Percentiles rank a stretch among this genome's conserved stretches.
phyloP scores from a whole-genome alignment of 2,113 vertebrate species.

The Callocephalon fimbriatum region DNA sequence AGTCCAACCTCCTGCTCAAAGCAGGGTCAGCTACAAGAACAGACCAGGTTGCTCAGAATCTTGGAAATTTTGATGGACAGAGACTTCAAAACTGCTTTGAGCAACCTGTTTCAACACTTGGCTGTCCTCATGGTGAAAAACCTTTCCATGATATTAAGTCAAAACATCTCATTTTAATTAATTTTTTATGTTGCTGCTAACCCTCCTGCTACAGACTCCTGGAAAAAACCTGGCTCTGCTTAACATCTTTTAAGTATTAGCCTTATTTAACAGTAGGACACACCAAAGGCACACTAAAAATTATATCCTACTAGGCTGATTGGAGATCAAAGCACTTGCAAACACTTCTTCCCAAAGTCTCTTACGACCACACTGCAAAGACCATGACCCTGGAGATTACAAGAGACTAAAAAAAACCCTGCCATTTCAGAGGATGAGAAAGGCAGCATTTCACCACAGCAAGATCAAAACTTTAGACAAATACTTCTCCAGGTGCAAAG shows the following conservation, averaged over 20 bases:
- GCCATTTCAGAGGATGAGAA: background rate
- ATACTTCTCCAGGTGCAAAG: background rate
- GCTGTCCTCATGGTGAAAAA: background rate
- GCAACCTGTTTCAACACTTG: background rate
- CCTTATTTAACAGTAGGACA: background rate
- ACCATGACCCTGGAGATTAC: background rate
- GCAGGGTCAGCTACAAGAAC: background rate
- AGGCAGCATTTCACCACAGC: background rate
- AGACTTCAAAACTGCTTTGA: background rate
- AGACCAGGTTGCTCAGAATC: background rate
- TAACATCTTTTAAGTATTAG: background rate
- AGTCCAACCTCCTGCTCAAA: background rate
- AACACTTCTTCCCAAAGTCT: background rate
- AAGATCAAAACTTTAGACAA: background rate
- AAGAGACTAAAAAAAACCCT: background rate
- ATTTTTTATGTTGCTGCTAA: background rate
- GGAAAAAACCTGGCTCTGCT: background rate
- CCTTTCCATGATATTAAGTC: background rate
- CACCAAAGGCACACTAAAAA: background rate
- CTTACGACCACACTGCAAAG: background rate
- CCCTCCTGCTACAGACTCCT: background rate
- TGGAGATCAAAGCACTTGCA: background rate
- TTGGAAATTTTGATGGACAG: background rate
- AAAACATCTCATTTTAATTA: background rate
- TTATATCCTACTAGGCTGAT: background rate